These are phyloP conservation scores for Bagarius yarrelli DNA, from an alignment of 2,113 vertebrate species.

Conservation along the genomic window DNA sequence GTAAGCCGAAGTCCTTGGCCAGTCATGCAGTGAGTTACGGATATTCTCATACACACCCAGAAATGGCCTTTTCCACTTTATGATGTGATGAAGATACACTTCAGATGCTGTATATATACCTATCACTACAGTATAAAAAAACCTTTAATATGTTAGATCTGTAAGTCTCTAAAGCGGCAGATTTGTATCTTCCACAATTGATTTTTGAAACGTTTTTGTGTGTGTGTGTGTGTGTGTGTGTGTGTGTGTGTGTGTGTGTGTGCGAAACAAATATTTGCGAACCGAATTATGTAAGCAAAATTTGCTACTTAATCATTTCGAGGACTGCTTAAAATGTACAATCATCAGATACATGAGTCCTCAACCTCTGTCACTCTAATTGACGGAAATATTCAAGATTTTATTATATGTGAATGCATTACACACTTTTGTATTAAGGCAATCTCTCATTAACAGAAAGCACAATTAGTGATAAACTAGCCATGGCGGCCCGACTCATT, in stretches of 20 bases:
- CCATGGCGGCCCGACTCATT: conserved; percentile 79
- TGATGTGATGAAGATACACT: conserved; percentile 37
- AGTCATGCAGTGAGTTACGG: conserved; percentile 47
- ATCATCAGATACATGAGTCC: conserved; percentile 40
- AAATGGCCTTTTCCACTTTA: conserved; percentile 37
- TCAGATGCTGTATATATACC: conserved; percentile 11
- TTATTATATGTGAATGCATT: conserved; percentile 48
- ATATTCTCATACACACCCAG: conserved; percentile 35
- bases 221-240: background rate
- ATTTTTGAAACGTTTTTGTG: background rate
- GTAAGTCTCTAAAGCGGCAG: background rate
- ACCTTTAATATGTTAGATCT: conserved; percentile 8
- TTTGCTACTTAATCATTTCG: conserved; percentile 27
- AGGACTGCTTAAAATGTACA: conserved; percentile 17
- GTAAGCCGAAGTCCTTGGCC: conserved; percentile 40
- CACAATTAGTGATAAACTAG: conserved; percentile 78
- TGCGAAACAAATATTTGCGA: background rate
- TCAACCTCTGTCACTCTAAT: conserved; percentile 45
- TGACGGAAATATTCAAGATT: conserved; percentile 44
- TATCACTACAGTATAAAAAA: background rate
- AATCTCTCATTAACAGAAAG: conserved; percentile 73
- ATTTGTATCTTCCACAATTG: background rate
- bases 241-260: background rate
- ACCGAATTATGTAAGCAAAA: background rate
- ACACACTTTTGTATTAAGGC: conserved; percentile 58